A percentile compares a stretch with the other conserved stretches of the same genome.
Evolutionary conservation across 2,888 invertebrate species (phyloP).

Genomic region (Aphidoletes aphidimyza): DNA sequence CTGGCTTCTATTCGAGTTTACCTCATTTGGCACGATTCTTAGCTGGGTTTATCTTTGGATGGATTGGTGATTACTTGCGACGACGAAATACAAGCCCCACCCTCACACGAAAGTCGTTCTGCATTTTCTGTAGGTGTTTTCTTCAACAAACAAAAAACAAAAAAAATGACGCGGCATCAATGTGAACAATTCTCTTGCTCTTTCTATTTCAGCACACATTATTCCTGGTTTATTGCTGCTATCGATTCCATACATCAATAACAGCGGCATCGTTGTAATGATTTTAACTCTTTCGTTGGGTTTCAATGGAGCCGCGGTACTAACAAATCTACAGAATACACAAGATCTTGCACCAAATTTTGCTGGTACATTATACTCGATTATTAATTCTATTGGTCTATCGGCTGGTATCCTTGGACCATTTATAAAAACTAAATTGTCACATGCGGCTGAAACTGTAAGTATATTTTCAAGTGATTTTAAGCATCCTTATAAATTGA

Average conservation of each 20-base stretch:
- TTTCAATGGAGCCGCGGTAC: conserved; percentile 73
- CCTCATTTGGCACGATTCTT: conserved; percentile 78
- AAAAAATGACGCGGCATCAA: not conserved
- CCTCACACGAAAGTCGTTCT: conserved; percentile 74
- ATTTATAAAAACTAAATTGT: conserved; percentile 60
- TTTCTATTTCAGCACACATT: conserved; percentile 68
- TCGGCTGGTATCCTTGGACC: conserved; percentile 79
- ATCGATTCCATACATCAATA: conserved; percentile 70
- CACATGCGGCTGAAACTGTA: not conserved
- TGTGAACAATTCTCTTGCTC: not conserved
- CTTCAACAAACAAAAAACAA: too few species aligned
- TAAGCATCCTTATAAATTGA: too few species aligned
- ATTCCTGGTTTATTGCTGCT: conserved; percentile 70
- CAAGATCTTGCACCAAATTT: conserved; percentile 81
- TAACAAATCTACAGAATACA: conserved; percentile 73
- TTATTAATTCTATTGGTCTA: conserved; percentile 78
- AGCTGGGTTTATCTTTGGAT: conserved; percentile 77
- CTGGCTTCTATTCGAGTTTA: conserved; percentile 77
- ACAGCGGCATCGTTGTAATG: conserved; percentile 72
- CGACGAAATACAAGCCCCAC: conserved; percentile 65
- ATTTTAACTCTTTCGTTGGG: conserved; percentile 77
- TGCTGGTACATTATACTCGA: conserved; percentile 78
- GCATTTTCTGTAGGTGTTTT: conserved; percentile 73
- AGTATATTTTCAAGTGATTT: conserved; percentile 67
- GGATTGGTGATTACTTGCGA: conserved; percentile 74